Evolutionary conservation across 2,113 vertebrate genomes (phyloP).

Genomic region (Brevimyrus niger): DNA sequence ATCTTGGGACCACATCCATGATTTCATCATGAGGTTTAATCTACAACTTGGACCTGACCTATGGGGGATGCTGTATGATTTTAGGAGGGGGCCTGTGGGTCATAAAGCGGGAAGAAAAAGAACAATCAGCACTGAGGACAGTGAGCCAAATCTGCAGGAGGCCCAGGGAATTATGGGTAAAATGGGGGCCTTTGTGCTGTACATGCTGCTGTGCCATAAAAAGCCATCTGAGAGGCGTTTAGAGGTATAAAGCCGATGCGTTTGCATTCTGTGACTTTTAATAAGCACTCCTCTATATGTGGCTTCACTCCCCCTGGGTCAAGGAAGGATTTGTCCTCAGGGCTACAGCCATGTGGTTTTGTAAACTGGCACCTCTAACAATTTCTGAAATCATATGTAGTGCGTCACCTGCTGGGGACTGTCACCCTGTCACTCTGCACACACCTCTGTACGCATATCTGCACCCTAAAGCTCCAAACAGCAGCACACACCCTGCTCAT

Average conservation of each 20-base stretch:
- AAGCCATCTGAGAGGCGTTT: neutral
- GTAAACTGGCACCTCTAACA: neutral
- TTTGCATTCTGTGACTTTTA: neutral
- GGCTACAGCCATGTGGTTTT: neutral
- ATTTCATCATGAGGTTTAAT: neutral
- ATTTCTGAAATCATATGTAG: neutral
- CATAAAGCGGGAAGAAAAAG: neutral
- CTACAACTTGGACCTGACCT: neutral
- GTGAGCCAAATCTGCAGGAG: neutral
- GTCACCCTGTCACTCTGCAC: neutral
- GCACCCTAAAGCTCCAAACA: neutral
- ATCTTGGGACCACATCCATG: neutral
- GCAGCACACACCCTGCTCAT: neutral
- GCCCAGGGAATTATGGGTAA: neutral
- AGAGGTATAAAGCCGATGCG: neutral
- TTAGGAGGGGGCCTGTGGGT: neutral
- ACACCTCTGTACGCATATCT: neutral
- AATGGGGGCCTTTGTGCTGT: neutral
- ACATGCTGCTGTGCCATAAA: neutral
- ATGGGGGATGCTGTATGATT: neutral
- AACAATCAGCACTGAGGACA: neutral
- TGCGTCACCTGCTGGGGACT: neutral
- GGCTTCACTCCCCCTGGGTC: neutral
- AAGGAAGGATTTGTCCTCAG: neutral
- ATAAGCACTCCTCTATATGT: neutral